Base-by-base conservation (phyloP, 2,888 invertebrate genomes). In the Schrankia costaestrigalis region DNA sequence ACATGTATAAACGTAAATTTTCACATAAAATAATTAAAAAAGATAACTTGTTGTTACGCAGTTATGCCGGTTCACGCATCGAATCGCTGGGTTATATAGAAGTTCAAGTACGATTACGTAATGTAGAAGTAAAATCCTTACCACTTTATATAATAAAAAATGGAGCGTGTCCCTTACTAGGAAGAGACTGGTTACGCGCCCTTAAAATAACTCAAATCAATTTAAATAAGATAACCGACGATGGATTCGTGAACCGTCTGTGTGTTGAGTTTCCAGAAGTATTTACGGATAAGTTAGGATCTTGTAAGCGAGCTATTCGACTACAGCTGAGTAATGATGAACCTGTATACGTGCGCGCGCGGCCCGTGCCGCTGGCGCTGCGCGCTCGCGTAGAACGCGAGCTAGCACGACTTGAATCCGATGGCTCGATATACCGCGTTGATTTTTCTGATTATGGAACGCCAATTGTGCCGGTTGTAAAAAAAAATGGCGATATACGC, bases 401-500 rank as follows among this genome's bases (percentile, higher is more conserved):
- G 17, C 17, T 22, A 1, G 12, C 7, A n/a, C 7, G 19, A 41
- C 4, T 42, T 40, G 13, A 8, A 55, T 14, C 12, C 3, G 59
- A 59, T 1, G 55, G 48, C 1, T 25, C 49, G 1, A 50, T 60
- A 3, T 47, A 44, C 25, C 27, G 37, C 3, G 53, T 55, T 0
- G 55, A 56, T 1, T 10, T 39, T 21, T 56, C 49, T 0, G 57
- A 57, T 6, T 56, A 43, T 19, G 54, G 31, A 7, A 41, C 46
- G n/a, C 34, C 43, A n/a, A n/a, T n/a, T n/a, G 17, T 15, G 6
- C 17, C 17, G 4, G 17, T 15, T 4, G 17, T 15, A 4, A 15
- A 15, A 15, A 3, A 15, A 15, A 15, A 15, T 6, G 17, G 17
- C 6, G 17, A 15, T 15, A 15, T 15, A 4, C 17, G 17, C 6